Base-by-base conservation (phyloP, 1,140 invertebrate genomes). In the Euura lappo region DNA sequence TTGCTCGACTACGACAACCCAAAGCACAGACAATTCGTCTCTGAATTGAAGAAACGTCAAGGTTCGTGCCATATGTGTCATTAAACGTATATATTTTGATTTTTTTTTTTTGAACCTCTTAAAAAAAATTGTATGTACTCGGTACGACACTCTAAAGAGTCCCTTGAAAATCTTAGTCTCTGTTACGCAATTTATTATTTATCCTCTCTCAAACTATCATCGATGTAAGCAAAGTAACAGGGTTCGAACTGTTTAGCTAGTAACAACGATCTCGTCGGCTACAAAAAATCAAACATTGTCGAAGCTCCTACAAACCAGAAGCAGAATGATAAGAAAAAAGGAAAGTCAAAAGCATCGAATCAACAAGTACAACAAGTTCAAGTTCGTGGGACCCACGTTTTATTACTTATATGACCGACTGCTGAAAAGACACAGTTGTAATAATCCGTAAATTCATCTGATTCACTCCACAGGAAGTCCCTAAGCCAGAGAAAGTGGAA, bases 1-100 rank as follows among this genome's bases (percentile, higher is more conserved):
- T 86, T 94, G 65, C 76, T 95, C 0, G 89, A 93, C 83, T 89
- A 89, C 72, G 89, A 88, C 44, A 91, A 92, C 82, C 81, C 88
- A 11, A 89, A 90, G 71, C 93, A 94, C 82, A 89, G 89, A 74
- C 85, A 89, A 67, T 93, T 94, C 82, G 89, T 92, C 65, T 76
- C 86, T 4, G 91, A 93, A 70, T 87, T 94, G n/a, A 89, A 90
- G 64, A 90, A 90, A 77, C 88, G 85, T 72, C 87, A 86, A 80
- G 86, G 87, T 81, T 70, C 8, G 75, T 74, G 8, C 13, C 60
- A 51, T 11, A 73, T 65, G 51, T 65, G 46, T 47, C 7, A 71
- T 28, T 28, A 0, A 67, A 67, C 70, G 47, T 60, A 28, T 28
- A 28, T 28, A 28, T 28, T 28, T 28, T 28, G 28, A 28, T 28